These are phyloP conservation scores for Diarsia rubi DNA, from an alignment of 2,888 invertebrate genomes.

Conservation along the genomic window DNA sequence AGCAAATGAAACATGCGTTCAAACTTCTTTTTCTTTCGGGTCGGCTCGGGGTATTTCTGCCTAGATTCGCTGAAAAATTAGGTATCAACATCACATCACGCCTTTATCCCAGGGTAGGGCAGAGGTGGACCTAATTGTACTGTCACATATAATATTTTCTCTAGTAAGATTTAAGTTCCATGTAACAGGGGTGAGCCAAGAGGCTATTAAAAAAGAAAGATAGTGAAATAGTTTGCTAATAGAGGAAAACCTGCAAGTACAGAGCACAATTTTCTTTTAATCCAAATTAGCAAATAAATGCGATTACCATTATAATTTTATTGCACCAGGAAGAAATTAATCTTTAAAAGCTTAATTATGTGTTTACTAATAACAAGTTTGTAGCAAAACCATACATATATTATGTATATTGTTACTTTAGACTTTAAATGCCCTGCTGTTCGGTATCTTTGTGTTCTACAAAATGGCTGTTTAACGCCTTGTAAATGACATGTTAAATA, in stretches of 20 bases:
- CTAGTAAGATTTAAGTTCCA: too few relatives aligned
- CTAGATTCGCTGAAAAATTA: neutral
- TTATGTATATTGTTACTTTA: constrained; percentile 21
- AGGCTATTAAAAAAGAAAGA: neutral
- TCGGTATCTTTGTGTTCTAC: constrained; percentile 58
- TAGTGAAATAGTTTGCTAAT: neutral
- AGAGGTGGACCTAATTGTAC: neutral
- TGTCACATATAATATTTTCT: too few relatives aligned
- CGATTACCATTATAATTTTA: constrained; percentile 38
- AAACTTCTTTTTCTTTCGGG: neutral
- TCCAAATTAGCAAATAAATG: constrained; percentile 15
- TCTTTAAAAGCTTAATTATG: constrained; percentile 35
- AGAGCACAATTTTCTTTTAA: neutral
- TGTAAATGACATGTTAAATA: constrained; percentile 55
- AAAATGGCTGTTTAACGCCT: constrained; percentile 44
- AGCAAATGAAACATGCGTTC: neutral
- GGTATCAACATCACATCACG: neutral
- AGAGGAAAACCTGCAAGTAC: neutral
- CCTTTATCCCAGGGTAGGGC: neutral
- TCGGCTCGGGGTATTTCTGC: neutral
- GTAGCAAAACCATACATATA: constrained; percentile 36
- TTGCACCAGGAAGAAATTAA: constrained; percentile 52
- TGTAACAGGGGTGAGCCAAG: neutral
- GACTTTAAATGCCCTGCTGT: constrained; percentile 29
- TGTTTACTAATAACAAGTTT: constrained; percentile 51